Evolutionary conservation across 2,113 vertebrate genomes (phyloP).

Genomic region (Sorex fumeus): DNA sequence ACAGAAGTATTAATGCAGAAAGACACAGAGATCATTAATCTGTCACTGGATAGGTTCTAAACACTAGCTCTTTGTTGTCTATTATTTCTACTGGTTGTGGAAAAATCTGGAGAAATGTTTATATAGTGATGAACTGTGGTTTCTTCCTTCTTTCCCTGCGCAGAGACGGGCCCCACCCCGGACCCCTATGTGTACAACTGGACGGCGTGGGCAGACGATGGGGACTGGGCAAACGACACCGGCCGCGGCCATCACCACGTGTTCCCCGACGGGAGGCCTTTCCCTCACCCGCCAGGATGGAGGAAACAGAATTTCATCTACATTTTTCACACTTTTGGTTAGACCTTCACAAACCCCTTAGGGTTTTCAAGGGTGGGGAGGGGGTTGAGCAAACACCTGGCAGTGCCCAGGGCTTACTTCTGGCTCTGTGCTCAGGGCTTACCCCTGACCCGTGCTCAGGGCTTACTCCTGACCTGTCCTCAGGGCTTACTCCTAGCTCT

Average conservation of each 20-base stretch:
- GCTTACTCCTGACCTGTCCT: too few species aligned
- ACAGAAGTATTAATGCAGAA: neutral
- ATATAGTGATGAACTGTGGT: too few species aligned
- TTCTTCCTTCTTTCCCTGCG: slow-evolving; percentile 21
- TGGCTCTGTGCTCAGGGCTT: too few species aligned
- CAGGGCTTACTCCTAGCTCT: too few species aligned
- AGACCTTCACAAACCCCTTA: slow-evolving; percentile 68
- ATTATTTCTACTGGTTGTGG: neutral
- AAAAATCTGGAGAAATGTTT: neutral
- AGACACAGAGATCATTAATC: neutral
- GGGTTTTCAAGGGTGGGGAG: too few species aligned
- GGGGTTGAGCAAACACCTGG: too few species aligned
- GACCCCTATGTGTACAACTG: slow-evolving; percentile 92
- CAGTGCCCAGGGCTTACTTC: too few species aligned
- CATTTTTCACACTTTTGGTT: slow-evolving; percentile 95
- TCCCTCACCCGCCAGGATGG: slow-evolving; percentile 92
- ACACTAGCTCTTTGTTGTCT: neutral
- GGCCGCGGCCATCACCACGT: slow-evolving; percentile 85
- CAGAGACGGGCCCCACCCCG: slow-evolving; percentile 49
- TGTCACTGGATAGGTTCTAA: neutral
- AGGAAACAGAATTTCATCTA: slow-evolving; percentile 93
- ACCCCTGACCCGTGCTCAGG: too few species aligned
- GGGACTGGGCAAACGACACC: slow-evolving; percentile 88
- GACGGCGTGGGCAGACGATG: slow-evolving; percentile 93
- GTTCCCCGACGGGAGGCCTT: slow-evolving; percentile 95